These are phyloP conservation scores for Enteromius treurensis DNA, from an alignment of 2,797 vertebrate genomes.

Conservation along the genomic window DNA sequence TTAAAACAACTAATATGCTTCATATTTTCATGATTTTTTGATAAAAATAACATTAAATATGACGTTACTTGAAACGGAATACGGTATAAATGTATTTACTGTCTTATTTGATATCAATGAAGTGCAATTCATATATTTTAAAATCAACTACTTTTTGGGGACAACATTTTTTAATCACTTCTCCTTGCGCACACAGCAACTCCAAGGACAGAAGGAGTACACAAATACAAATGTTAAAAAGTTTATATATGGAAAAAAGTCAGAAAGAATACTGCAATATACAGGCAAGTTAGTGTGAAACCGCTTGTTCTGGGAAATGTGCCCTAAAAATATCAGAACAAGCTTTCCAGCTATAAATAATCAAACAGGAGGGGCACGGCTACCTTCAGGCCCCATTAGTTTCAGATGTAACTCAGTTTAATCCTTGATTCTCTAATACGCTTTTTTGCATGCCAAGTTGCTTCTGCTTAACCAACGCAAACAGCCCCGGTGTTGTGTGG, in stretches of 20 bases:
- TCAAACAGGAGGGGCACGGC: constrained; percentile 11
- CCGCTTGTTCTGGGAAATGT: constrained; percentile 35
- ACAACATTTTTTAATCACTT: neutral
- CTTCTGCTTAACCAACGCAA: constrained; percentile 44
- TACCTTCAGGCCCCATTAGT: constrained; percentile 31
- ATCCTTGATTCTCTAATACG: constrained; percentile 4
- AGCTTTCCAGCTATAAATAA: constrained; percentile 45
- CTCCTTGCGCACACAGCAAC: neutral
- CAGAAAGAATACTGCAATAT: constrained; percentile 7
- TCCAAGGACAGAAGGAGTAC: neutral
- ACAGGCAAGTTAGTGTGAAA: constrained; percentile 41
- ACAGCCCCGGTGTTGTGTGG: constrained; percentile 14
- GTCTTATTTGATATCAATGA: neutral
- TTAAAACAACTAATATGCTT: neutral
- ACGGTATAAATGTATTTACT: neutral
- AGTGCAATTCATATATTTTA: neutral
- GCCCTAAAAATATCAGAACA: constrained; percentile 49
- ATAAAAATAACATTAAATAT: neutral
- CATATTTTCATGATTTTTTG: neutral
- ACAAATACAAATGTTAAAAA: neutral
- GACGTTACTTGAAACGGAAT: neutral
- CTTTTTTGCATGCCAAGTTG: constrained; percentile 18
- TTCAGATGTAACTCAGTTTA: constrained; percentile 31
- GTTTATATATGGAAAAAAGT: constrained; percentile 2
- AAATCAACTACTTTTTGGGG: no score